phyloP scores from a whole-genome alignment of 1,140 invertebrate genomes.

The Cephus cinctus region DNA sequence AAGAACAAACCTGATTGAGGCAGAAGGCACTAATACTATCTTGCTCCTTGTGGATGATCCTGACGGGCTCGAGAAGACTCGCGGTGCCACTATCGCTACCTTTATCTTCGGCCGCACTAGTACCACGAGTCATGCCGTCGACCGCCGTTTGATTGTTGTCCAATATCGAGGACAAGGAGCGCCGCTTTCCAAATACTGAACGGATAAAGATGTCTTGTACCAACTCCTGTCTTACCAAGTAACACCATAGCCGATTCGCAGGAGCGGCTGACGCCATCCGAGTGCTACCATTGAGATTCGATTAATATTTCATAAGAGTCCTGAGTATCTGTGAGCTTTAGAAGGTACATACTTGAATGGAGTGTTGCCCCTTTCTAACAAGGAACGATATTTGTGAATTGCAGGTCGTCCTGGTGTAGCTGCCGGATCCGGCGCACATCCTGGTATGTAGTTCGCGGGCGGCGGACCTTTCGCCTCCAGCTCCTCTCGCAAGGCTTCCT shows the following conservation, averaged over 20 bases:
- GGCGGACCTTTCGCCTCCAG: constrained; percentile 73
- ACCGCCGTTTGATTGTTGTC: constrained; percentile 47
- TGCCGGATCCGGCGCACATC: constrained; percentile 61
- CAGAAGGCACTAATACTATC: constrained; percentile 98
- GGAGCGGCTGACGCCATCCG: constrained; percentile 74
- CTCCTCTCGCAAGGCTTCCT: constrained; percentile 75
- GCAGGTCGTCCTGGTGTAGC: constrained; percentile 76
- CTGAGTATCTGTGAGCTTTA: too few relatives aligned
- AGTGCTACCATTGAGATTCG: constrained; percentile 52
- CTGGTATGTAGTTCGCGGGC: constrained; percentile 79
- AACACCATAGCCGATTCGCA: constrained; percentile 89
- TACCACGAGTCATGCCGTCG: constrained; percentile 44
- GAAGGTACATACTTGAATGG: constrained; percentile 77
- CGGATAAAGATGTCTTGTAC: constrained; percentile 95
- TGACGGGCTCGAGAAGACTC: constrained; percentile 74
- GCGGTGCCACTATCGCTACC: constrained; percentile 55
- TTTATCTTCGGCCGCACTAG: constrained; percentile 45
- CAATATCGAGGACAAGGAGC: constrained; percentile 52
- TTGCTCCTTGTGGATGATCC: constrained; percentile 98
- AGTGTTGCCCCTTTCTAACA: constrained; percentile 92
- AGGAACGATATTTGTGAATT: constrained; percentile 88
- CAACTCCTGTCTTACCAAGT: constrained; percentile 86
- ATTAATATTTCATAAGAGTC: too few relatives aligned
- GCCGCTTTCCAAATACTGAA: constrained; percentile 85
- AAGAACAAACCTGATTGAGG: constrained; percentile 76